These are phyloP conservation scores for Dermolepida albohirtum DNA, from an alignment of 2,888 invertebrate genomes.

Conservation along the genomic window DNA sequence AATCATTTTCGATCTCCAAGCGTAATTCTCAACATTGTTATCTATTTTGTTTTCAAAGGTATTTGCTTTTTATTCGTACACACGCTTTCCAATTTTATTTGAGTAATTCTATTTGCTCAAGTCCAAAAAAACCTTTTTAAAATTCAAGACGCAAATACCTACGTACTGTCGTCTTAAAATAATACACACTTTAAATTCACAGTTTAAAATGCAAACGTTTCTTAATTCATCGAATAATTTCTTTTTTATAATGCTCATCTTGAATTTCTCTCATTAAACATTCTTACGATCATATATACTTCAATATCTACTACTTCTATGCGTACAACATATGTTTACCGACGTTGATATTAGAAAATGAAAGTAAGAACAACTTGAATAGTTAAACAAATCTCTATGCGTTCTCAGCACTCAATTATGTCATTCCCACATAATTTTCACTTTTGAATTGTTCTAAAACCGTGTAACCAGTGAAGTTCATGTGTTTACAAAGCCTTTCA, in stretches of 20 bases:
- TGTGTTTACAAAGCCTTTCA: not conserved
- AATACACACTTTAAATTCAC: constrained; percentile 29
- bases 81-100: not conserved
- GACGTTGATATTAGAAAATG: constrained; percentile 27
- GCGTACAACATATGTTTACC: constrained; percentile 27
- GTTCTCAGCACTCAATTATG: constrained; percentile 26
- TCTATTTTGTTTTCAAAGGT: too few species aligned
- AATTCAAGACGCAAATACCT: constrained; percentile 13
- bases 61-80: too few species aligned
- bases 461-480: not conserved
- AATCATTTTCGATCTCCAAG: too few species aligned
- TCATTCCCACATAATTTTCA: constrained; percentile 40
- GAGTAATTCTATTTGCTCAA: not conserved
- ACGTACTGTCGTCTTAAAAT: too few species aligned
- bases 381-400: not conserved
- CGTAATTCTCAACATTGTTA: too few species aligned
- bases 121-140: not conserved
- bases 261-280: constrained; percentile 32
- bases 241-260: constrained; percentile 20
- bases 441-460: constrained; percentile 23
- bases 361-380: constrained; percentile 19
- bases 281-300: not conserved
- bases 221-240: constrained; percentile 17
- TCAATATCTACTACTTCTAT: not conserved
- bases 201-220: constrained; percentile 14